Conservation (phyloP, 2,888 invertebrate genomes). For the Periphyllus acericola region DNA sequence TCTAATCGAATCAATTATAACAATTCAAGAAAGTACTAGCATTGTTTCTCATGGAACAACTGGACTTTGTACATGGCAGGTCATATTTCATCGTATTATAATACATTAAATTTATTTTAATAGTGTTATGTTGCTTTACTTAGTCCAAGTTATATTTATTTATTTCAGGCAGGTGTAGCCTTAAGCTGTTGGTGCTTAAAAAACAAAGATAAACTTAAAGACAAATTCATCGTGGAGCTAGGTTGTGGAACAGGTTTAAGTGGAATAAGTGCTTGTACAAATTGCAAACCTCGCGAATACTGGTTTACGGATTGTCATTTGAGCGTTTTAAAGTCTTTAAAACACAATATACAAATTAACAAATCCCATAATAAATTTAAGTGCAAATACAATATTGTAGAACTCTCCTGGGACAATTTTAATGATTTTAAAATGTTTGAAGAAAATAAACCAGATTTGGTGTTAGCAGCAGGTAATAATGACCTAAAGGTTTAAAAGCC, state of each 20-base stretch:
- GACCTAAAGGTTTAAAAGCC: neutral
- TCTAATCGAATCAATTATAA: constrained; percentile 66
- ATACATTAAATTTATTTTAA: neutral
- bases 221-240: constrained; percentile 76
- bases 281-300: constrained; percentile 71
- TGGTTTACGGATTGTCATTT: constrained; percentile 78
- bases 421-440: constrained; percentile 27
- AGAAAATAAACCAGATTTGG: constrained; percentile 63
- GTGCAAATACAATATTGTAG: constrained; percentile 62
- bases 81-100: constrained; percentile 65
- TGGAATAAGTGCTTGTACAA: constrained; percentile 73
- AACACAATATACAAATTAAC: constrained; percentile 75
- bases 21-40: constrained; percentile 76
- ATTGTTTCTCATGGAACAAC: constrained; percentile 83
- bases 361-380: constrained; percentile 63
- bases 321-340: constrained; percentile 74
- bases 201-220: constrained; percentile 70
- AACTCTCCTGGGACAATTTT: constrained; percentile 64
- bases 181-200: constrained; percentile 77
- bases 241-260: constrained; percentile 80
- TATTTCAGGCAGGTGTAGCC: constrained; percentile 75
- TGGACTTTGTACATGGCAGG: constrained; percentile 83
- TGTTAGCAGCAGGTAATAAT: constrained; percentile 65
- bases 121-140: neutral
- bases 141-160: constrained; percentile 39